These are phyloP conservation scores for Spatulosminthurus flaviceps DNA, from an alignment of 2,888 invertebrate species.

Conservation along the genomic window DNA sequence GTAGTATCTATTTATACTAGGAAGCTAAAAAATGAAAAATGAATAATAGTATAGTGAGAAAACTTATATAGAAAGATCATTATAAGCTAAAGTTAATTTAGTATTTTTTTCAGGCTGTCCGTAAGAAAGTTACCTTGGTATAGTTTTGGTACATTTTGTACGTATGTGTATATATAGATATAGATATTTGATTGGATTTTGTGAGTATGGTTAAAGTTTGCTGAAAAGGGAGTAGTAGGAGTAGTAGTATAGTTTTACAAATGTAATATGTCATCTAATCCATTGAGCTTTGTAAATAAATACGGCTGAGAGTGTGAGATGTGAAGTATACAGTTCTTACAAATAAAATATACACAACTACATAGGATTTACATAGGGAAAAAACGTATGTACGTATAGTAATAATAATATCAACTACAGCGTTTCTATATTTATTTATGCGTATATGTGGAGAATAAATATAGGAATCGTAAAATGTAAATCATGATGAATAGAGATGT, in stretches of 20 bases:
- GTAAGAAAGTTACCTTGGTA: not conserved
- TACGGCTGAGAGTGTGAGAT: constrained; percentile 7
- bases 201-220: constrained; percentile 3
- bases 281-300: constrained; percentile 51
- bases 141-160: constrained; percentile 13
- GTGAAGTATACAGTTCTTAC: no score
- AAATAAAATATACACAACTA: no score
- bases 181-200: not conserved
- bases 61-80: no score
- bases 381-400: constrained; percentile 27
- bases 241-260: constrained; percentile 47
- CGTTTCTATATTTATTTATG: constrained; percentile 30
- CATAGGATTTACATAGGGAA: no score
- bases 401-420: constrained; percentile 1
- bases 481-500: constrained; percentile 43
- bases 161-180: not conserved
- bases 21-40: no score
- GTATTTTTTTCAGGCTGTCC: not conserved
- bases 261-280: constrained; percentile 52
- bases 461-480: constrained; percentile 47
- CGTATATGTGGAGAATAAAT: constrained; percentile 22
- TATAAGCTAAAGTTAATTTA: no score
- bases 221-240: constrained; percentile 12
- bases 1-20: no score
- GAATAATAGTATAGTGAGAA: no score